Evolutionary conservation across 2,888 invertebrate species (phyloP).

Genomic region (Macrosiphum euphorbiae): DNA sequence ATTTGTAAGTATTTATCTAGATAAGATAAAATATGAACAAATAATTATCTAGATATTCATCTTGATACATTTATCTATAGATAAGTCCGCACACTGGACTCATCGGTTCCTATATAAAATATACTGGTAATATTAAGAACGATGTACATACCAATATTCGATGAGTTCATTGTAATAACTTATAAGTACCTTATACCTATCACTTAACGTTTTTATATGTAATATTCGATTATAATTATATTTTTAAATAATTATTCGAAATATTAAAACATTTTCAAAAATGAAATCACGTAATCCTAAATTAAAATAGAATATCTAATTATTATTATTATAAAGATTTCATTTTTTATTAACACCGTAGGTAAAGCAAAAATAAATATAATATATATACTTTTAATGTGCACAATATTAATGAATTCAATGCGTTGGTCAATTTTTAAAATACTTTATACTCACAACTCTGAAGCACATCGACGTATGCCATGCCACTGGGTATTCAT

Average conservation of each 20-base stretch:
- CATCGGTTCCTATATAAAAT: background rate
- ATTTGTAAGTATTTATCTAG: too few species aligned
- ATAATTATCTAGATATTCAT: too few species aligned
- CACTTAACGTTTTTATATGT: background rate
- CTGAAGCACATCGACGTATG: conserved; percentile 19
- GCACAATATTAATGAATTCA: too few species aligned
- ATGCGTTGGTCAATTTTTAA: background rate
- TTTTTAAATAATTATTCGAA: background rate
- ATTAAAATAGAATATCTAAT: too few species aligned
- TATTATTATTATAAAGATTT: too few species aligned
- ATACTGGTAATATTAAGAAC: background rate
- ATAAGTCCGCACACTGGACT: too few species aligned
- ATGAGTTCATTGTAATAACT: background rate
- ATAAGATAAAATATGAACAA: too few species aligned
- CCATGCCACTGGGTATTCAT: background rate
- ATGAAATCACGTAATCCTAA: too few species aligned
- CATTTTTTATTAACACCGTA: too few species aligned
- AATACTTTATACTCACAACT: conserved; percentile 26
- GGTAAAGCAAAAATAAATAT: too few species aligned
- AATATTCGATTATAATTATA: background rate
- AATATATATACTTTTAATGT: too few species aligned
- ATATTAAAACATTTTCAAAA: background rate
- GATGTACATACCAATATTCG: background rate
- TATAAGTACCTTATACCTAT: background rate
- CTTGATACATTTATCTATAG: too few species aligned